These are phyloP conservation scores for Takifugu ocellatus DNA, from an alignment of 2,797 vertebrate genomes.

Conservation along the genomic window DNA sequence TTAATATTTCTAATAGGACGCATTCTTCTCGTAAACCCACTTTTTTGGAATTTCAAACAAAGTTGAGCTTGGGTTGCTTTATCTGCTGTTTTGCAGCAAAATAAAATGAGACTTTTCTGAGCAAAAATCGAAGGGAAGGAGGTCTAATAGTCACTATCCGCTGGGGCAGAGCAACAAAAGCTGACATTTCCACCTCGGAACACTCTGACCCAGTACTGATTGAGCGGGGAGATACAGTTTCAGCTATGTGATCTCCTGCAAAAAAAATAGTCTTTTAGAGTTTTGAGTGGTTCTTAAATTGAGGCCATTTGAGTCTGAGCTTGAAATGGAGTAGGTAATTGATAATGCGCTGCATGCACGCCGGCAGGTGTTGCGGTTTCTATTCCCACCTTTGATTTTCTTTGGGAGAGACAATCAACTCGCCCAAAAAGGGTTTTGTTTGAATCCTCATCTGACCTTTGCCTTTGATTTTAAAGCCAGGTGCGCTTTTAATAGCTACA, in stretches of 20 bases:
- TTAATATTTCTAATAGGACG: constrained; percentile 24
- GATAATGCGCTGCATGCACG: constrained; percentile 21
- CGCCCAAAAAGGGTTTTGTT: constrained; percentile 41
- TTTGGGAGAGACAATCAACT: constrained; percentile 44
- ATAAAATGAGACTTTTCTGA: not conserved
- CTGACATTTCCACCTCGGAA: not conserved
- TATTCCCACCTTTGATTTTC: constrained; percentile 42
- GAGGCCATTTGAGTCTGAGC: constrained; percentile 22
- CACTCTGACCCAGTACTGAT: not conserved
- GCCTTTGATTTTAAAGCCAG: constrained; percentile 49
- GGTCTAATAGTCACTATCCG: not conserved
- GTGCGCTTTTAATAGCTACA: constrained; percentile 50
- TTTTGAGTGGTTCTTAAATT: constrained; percentile 26
- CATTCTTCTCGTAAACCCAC: not conserved
- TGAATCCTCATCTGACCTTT: constrained; percentile 40
- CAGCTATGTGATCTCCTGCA: constrained; percentile 1
- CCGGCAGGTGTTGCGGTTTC: constrained; percentile 24
- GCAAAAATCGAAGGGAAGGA: not conserved
- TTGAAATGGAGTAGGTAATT: constrained; percentile 23
- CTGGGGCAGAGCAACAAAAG: not conserved
- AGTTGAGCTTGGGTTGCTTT: too few species aligned
- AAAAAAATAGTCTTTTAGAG: not conserved
- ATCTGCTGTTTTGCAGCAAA: too few species aligned
- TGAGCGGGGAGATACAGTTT: not conserved
- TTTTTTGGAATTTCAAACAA: constrained; percentile 11